These are phyloP conservation scores for Stenotaenia linearis DNA, from an alignment of 2,888 invertebrate genomes.

Conservation along the genomic window DNA sequence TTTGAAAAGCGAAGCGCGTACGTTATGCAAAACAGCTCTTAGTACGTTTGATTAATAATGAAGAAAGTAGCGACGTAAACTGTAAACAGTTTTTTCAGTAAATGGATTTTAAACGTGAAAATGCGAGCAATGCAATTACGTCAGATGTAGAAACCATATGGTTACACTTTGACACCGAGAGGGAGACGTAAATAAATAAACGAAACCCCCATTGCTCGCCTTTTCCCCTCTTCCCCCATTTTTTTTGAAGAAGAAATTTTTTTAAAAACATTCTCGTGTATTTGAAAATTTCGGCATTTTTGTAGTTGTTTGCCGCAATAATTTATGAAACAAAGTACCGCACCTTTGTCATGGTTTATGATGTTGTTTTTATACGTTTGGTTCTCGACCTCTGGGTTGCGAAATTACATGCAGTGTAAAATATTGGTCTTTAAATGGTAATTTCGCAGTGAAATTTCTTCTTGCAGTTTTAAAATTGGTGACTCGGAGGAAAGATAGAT, in stretches of 20 bases:
- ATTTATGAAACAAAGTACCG: neutral
- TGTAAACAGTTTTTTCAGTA: too few species aligned
- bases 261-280: neutral
- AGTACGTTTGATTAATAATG: too few species aligned
- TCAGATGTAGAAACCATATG: too few species aligned
- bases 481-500: neutral
- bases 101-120: too few species aligned
- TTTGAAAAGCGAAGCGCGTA: too few species aligned
- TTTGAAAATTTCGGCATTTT: neutral
- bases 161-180: neutral
- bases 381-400: neutral
- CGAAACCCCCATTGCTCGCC: neutral
- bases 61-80: too few species aligned
- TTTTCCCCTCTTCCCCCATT: too few species aligned
- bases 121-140: too few species aligned
- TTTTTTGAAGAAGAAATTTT: neutral
- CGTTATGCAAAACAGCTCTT: too few species aligned
- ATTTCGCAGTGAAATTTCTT: neutral
- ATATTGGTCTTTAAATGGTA: conserved; percentile 12
- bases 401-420: neutral
- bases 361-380: conserved; percentile 7
- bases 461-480: neutral
- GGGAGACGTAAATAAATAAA: neutral
- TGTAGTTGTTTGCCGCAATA: neutral
- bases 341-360: conserved; percentile 11